Percentiles rank a stretch among this genome's conserved stretches.
Conservation (phyloP, 2,797 vertebrate genomes). For the Saguinus oedipus region DNA sequence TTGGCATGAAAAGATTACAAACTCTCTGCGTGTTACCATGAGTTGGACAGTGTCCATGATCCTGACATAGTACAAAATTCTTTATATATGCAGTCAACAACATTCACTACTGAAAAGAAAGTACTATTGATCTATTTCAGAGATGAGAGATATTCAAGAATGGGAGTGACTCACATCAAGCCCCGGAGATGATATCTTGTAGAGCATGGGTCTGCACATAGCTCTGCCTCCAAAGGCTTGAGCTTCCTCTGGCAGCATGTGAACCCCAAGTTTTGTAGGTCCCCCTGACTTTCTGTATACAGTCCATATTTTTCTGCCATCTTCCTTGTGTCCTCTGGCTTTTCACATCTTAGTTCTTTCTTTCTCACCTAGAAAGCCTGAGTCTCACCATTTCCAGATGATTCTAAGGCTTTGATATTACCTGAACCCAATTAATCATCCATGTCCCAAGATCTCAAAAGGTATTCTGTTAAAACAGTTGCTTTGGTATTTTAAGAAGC, state of each 20-base stretch:
- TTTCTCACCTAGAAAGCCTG: neutral
- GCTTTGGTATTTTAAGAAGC: neutral
- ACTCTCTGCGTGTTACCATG: neutral
- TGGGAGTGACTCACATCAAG: neutral
- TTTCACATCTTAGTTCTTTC: neutral
- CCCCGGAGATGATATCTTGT: rapidly evolving
- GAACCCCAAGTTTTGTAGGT: neutral
- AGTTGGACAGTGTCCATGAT: neutral
- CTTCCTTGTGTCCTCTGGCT: neutral
- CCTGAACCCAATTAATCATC: neutral
- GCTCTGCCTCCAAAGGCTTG: neutral
- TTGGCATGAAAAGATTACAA: neutral
- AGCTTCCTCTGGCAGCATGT: rapidly evolving
- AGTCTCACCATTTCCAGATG: neutral
- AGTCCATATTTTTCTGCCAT: neutral
- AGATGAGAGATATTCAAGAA: neutral
- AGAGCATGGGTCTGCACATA: neutral
- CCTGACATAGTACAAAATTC: neutral
- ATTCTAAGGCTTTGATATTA: neutral
- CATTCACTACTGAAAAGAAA: neutral
- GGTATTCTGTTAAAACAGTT: neutral
- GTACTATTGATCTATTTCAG: neutral
- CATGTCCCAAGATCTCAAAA: neutral
- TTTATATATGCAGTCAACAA: neutral
- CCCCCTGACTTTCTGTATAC: neutral